These are phyloP conservation scores for Stramonita haemastoma DNA, from an alignment of 2,888 invertebrate genomes.

Conservation along the genomic window DNA sequence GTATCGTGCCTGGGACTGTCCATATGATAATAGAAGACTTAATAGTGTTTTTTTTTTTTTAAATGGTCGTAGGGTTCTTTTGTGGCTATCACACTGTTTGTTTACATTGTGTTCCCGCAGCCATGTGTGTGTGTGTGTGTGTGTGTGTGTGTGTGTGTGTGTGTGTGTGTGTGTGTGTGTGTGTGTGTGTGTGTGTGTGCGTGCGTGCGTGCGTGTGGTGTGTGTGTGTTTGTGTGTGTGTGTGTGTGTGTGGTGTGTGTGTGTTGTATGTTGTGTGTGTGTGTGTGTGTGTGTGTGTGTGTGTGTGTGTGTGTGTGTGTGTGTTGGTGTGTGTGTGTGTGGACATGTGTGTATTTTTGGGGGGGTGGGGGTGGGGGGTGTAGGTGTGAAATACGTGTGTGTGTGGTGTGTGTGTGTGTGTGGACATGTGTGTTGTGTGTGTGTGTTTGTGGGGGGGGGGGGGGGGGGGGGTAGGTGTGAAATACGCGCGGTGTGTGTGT, in stretches of 20 bases:
- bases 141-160: neutral
- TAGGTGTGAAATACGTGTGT: neutral
- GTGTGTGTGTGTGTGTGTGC: neutral
- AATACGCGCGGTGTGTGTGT: no score
- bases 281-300: neutral
- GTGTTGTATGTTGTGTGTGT: conserved; percentile 11
- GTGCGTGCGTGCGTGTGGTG: conserved; percentile 17
- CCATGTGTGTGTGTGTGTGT: conserved; percentile 10
- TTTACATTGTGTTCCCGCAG: no score
- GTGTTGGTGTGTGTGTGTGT: conserved; percentile 17
- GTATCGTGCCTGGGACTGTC: no score
- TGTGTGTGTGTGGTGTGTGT: neutral
- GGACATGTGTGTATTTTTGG: neutral
- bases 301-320: neutral
- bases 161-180: neutral
- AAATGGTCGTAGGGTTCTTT: no score
- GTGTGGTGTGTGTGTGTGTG: no score
- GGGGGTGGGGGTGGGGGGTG: neutral
- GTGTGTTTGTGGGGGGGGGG: no score
- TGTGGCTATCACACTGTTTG: no score
- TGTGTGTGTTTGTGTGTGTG: neutral
- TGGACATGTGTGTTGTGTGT: no score
- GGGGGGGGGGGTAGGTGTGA: no score
- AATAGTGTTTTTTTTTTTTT: no score
- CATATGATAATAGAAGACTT: no score